Evolutionary conservation across 2,888 invertebrate genomes (phyloP), one percentile per base, ranked within the genome.

Genomic region (Archips xylosteana): DNA sequence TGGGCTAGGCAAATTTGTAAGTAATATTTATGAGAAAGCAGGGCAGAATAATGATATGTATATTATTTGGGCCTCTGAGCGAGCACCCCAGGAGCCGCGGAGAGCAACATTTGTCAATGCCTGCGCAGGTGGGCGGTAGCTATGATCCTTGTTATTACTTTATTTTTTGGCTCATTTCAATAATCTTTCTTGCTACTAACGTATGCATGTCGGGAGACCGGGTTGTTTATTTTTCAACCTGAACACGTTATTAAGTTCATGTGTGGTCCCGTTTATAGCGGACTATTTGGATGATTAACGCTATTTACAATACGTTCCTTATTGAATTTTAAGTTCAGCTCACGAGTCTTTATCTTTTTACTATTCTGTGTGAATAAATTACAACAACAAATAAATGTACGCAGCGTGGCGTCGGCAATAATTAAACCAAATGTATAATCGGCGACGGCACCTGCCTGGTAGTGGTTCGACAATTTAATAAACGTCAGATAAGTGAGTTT

Each of bases 31-130:
- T 90, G 89, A 83, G 88, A 84, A 86, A 87, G 86, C 83, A 87
- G 84, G 84, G 87, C 85, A 83, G 87, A 90, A 88, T 92, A 91
- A 92, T 92, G 90, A 91, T 91, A 92, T 91, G 92, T 91, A 91
- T 91, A 90, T 90, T 91, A 91, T 92, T 91, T 90, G 90, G 90
- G 88, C 81, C 83, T 83, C 83, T 76, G 81, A 79, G 83, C 80
- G 81, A 79, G 84, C 81, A 84, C 83, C 82, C 82, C 80, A 87
- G 87, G 86, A 87, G 83, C 78, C 76, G 76, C 75, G 82, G 83
- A 82, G 86, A 83, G 85, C 82, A 84, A 85, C 89, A 92, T 94
- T 93, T 92, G 91, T 94, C 92, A 92, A 88, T 87, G 89, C 85
- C 86, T 80, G 84, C 85, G 83, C 90, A 90, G 92, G 93, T 93